Conservation (phyloP, 1,140 invertebrate species). For the Drosophila pseudoobscura region DNA sequence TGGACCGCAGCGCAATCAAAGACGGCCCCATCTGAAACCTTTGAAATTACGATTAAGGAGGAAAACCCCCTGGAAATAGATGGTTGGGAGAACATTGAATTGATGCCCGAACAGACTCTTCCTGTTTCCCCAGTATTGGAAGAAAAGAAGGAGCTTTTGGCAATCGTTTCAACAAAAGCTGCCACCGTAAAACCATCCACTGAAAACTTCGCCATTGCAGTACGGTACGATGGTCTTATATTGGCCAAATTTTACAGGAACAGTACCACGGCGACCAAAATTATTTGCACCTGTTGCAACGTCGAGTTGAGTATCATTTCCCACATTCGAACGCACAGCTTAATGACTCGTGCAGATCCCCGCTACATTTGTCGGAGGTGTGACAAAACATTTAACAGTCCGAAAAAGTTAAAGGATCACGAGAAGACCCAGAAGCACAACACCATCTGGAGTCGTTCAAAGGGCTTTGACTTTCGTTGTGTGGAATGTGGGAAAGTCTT, state of each 20-base stretch:
- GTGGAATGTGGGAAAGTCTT: too few species aligned
- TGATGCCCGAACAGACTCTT: background rate
- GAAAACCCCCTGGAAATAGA: constrained; percentile 26
- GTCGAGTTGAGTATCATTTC: background rate
- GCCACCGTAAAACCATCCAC: too few species aligned
- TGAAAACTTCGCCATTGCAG: constrained; percentile 15
- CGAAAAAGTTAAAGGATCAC: background rate
- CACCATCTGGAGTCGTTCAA: too few species aligned
- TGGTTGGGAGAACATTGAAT: constrained; percentile 13
- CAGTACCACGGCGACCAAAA: constrained; percentile 4
- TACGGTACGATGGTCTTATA: constrained; percentile 10
- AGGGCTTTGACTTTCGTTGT: too few species aligned
- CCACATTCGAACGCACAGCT: constrained; percentile 15
- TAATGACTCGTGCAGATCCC: background rate
- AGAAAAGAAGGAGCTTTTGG: too few species aligned
- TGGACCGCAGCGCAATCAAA: constrained; percentile 8
- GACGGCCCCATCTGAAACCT: background rate
- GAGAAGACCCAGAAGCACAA: background rate
- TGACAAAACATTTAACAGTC: background rate
- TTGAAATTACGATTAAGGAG: background rate
- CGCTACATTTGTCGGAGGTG: constrained; percentile 20
- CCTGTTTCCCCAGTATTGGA: background rate
- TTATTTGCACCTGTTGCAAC: constrained; percentile 29
- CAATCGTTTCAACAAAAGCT: too few species aligned
- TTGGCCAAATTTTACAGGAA: constrained; percentile 15